Percentiles rank a stretch among this genome's conserved stretches.
These are phyloP conservation scores for Pangasius krempfi DNA, from an alignment of 2,797 vertebrate genomes.

Conservation along the genomic window DNA sequence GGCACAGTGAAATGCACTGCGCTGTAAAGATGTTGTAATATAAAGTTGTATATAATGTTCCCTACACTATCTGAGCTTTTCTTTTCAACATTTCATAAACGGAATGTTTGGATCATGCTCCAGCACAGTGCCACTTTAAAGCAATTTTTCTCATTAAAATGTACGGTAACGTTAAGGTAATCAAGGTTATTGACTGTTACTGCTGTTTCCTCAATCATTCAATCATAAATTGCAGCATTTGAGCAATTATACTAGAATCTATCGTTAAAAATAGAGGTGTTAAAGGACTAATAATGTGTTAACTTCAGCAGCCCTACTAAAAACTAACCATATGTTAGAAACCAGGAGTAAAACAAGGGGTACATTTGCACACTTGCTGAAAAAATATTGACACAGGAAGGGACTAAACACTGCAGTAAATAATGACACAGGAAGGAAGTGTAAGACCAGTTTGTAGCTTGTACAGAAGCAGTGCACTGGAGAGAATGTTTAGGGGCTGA, in stretches of 20 bases:
- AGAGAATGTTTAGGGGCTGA: neutral
- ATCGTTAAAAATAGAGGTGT: neutral
- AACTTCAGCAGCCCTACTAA: neutral
- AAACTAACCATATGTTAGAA: neutral
- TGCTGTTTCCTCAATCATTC: neutral
- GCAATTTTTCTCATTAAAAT: neutral
- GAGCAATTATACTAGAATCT: neutral
- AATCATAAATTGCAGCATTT: neutral
- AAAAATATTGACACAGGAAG: slow-evolving; percentile 12
- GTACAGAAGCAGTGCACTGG: neutral
- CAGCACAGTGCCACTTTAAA: neutral
- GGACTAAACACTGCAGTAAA: neutral
- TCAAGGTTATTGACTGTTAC: neutral
- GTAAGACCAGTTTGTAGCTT: neutral
- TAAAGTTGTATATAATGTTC: neutral
- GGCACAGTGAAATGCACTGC: neutral
- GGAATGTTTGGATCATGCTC: neutral
- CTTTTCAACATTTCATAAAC: neutral
- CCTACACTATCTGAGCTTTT: neutral
- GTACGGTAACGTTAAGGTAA: neutral
- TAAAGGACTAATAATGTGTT: neutral
- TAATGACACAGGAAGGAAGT: slow-evolving; percentile 2
- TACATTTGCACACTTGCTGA: neutral
- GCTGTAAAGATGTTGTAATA: neutral
- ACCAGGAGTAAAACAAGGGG: neutral